Base-by-base conservation (phyloP, 2,888 invertebrate species). In the Galerucella calmariensis region DNA sequence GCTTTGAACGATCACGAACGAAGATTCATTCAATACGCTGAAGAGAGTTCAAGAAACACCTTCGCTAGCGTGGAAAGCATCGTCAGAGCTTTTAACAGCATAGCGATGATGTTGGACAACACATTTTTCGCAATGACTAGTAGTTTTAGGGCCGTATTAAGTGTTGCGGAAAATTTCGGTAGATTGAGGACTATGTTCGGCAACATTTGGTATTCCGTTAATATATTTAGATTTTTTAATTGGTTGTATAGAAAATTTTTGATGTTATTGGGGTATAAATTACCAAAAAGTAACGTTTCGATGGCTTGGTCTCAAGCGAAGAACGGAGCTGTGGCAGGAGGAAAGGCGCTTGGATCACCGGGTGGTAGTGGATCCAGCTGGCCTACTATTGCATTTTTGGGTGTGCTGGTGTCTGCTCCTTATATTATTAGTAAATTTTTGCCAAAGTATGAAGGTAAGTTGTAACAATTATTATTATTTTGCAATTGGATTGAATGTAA, bases 41-140 rank as follows among this genome's bases (percentile, higher is more conserved):
- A 97, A 87, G 97, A 97, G 81, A 95, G 93, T 82, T 95, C 97
- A 0, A 90, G 97, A 63, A 94, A 95, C 72, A 96, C 99, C 9
- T 99, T 99, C 87, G 95, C 97, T 83, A 97, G 96, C 14, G 96
- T 99, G 80, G 97, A 98, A 87, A 94, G 96, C 97, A 2, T 85
- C 56, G 83, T 85, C 48, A 92, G 94, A 80, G 97, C 98, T 0
- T 95, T 98, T 79, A 94, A 95, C 20, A 97, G 98, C 69, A 92
- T 99, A 2, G 95, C 97, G 2, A 95, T 97, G 92, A 97, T 99
- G 97, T 87, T 99, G 72, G 98, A 98, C 84, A 98, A 97, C 27
- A 98, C 98, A 62, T 98, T 97, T 87, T 95, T 95, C 85, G 98
- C 98, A 3, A 91, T 99, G 83, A 96, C 97, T 24, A 97, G 95